Evolutionary conservation across 2,797 vertebrate genomes (phyloP).

Genomic region (Notoglanidium macrostoma): DNA sequence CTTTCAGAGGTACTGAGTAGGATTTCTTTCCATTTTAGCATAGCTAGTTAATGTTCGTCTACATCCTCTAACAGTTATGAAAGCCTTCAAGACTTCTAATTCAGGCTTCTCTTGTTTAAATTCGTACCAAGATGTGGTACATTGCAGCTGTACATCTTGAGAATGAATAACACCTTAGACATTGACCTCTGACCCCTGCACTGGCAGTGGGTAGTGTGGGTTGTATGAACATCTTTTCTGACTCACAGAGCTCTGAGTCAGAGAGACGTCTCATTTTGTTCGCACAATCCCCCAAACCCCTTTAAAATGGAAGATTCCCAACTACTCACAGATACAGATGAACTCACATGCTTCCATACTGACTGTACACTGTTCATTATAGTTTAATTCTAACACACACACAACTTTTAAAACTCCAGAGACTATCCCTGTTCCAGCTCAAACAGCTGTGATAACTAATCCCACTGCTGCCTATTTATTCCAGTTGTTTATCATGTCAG

Average conservation of each 20-base stretch:
- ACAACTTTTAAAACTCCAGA: conserved; percentile 23
- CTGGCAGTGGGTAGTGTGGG: conserved; percentile 3
- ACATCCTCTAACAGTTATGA: not conserved
- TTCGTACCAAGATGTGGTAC: not conserved
- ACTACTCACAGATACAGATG: conserved; percentile 6
- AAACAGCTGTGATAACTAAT: conserved; percentile 42
- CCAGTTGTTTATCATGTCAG: conserved; percentile 15
- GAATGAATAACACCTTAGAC: not conserved
- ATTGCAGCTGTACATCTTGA: not conserved
- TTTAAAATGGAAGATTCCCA: not conserved
- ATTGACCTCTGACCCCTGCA: conserved; percentile 15
- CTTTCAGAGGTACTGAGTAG: not conserved
- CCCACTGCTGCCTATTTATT: conserved; percentile 1
- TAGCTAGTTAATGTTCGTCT: not conserved
- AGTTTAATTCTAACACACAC: not conserved
- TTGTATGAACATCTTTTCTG: conserved; percentile 47
- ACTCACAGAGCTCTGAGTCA: conserved; percentile 37
- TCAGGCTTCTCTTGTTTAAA: not conserved
- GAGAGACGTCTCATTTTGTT: conserved; percentile 15
- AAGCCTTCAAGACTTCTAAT: not conserved
- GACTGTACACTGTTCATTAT: not conserved
- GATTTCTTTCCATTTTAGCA: not conserved
- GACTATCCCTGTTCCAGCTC: conserved; percentile 18
- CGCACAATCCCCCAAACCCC: not conserved
- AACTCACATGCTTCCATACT: not conserved